phyloP scores from a whole-genome alignment of 2,797 vertebrate genomes.

The Phoxinus dragarum region DNA sequence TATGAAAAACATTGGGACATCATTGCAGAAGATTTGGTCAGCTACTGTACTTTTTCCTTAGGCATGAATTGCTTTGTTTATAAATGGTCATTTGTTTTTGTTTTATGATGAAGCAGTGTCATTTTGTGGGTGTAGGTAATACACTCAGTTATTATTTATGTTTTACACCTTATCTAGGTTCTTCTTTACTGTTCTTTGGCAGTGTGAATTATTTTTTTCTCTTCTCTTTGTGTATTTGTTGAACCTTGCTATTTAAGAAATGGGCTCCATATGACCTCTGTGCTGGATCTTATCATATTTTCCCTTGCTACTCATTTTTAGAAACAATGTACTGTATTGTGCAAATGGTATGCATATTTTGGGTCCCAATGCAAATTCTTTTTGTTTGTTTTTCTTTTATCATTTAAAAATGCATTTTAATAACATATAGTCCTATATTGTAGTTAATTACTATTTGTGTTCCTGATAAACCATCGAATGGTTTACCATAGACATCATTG shows the following conservation, averaged over 20 bases:
- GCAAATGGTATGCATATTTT: constrained; percentile 22
- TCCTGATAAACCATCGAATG: constrained; percentile 19
- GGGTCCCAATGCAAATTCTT: constrained; percentile 32
- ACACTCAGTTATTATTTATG: constrained; percentile 28
- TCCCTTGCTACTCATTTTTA: constrained; percentile 21
- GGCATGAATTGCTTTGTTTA: constrained; percentile 16
- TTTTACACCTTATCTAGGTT: constrained; percentile 20
- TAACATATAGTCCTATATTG: constrained; percentile 30
- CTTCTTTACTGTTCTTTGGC: background rate
- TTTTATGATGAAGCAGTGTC: constrained; percentile 21
- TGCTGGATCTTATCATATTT: constrained; percentile 23
- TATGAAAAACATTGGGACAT: constrained; percentile 30
- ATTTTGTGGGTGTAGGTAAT: constrained; percentile 12
- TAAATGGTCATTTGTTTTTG: constrained; percentile 39
- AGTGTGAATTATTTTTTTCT: constrained; percentile 5
- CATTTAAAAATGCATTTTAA: constrained; percentile 28
- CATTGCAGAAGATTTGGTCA: constrained; percentile 36
- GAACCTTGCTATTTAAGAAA: constrained; percentile 32
- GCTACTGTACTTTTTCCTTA: constrained; percentile 44
- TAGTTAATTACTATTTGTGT: constrained; percentile 22
- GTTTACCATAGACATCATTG: background rate
- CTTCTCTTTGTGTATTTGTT: constrained; percentile 22
- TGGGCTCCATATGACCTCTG: constrained; percentile 8
- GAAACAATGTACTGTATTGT: constrained; percentile 42
- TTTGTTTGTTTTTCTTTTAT: background rate